A percentile compares a stretch with the other conserved stretches of the same genome.
phyloP scores from a whole-genome alignment of 2,888 invertebrate genomes.

The Notodonta ziczac region DNA sequence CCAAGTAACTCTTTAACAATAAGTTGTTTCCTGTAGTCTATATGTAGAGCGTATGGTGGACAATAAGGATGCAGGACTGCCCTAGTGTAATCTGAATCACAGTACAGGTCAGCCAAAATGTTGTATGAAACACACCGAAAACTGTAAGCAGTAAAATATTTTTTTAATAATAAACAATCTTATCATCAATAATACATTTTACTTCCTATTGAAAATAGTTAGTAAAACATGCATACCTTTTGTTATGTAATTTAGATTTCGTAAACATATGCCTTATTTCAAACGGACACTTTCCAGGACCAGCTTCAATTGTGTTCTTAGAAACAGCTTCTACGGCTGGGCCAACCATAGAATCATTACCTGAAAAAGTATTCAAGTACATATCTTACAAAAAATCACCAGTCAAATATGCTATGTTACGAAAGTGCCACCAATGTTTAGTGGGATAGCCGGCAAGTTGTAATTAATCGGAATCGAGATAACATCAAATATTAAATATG shows the following conservation, averaged over 20 bases:
- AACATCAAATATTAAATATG: no score
- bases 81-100: constrained; percentile 92
- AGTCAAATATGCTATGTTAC: no score
- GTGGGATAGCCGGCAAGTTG: no score
- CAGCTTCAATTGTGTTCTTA: constrained; percentile 86
- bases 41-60: constrained; percentile 90
- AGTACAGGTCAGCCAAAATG: constrained; percentile 95
- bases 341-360: constrained; percentile 82
- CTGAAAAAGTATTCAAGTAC: constrained; percentile 47
- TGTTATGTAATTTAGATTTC: constrained; percentile 74
- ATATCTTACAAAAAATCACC: no score
- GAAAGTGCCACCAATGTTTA: no score
- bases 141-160: constrained; percentile 65
- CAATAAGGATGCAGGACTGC: constrained; percentile 93
- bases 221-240: constrained; percentile 74
- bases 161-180: no score
- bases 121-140: constrained; percentile 95
- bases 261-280: constrained; percentile 91
- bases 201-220: no score
- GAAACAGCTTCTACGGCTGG: constrained; percentile 86
- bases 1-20: constrained; percentile 92
- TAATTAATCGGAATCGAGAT: no score
- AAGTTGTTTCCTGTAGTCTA: constrained; percentile 94
- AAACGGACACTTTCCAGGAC: constrained; percentile 93
- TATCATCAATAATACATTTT: no score